phyloP scores from a whole-genome alignment of 2,113 vertebrate species.

The Chloropsis cyanopogon region DNA sequence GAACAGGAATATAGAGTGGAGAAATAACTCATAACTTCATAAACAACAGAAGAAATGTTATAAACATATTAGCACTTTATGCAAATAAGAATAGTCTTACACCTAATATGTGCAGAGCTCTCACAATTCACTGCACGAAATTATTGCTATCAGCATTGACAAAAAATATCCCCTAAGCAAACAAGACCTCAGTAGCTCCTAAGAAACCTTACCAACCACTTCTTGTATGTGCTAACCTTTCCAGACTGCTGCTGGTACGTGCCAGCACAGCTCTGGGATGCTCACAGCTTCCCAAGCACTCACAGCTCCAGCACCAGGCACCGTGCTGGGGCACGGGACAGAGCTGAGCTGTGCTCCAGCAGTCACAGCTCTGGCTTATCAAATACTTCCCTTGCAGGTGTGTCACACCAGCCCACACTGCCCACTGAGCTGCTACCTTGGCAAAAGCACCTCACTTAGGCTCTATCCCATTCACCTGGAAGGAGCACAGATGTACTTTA shows the following conservation, averaged over 20 bases:
- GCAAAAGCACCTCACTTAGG: background rate
- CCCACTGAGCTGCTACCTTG: background rate
- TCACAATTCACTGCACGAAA: background rate
- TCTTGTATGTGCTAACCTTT: background rate
- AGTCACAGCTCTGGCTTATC: background rate
- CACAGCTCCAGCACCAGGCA: background rate
- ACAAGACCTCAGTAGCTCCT: background rate
- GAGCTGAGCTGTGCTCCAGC: background rate
- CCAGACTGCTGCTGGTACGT: background rate
- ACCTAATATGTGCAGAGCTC: background rate
- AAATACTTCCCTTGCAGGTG: background rate
- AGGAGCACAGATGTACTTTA: background rate
- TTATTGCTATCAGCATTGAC: background rate
- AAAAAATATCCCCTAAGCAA: background rate
- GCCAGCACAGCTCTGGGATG: background rate
- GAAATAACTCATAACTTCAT: background rate
- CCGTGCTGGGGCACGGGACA: background rate
- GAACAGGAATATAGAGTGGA: background rate
- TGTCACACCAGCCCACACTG: background rate
- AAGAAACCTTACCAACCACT: background rate
- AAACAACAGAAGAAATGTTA: background rate
- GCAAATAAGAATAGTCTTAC: background rate
- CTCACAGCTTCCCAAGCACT: background rate
- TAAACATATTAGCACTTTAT: background rate
- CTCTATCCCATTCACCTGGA: background rate